Evolutionary conservation across 1,140 invertebrate genomes (phyloP), one percentile per base, ranked within the genome.

Genomic region (Rhagoletis pomonella): DNA sequence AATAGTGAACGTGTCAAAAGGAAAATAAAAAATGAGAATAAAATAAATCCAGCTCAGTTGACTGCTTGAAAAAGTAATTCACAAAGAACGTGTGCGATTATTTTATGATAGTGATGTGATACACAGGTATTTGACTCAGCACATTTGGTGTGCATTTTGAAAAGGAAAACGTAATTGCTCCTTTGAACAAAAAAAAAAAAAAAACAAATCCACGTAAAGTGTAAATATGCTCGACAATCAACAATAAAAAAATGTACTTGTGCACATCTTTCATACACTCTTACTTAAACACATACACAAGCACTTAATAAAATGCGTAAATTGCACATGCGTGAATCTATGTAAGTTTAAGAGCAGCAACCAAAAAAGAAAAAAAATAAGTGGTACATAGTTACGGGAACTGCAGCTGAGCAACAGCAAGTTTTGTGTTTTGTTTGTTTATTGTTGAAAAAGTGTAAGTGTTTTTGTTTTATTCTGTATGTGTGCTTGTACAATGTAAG

Each of bases 251-350:
- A 29, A 29, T 29, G 1, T 29, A 29, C 29, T 29, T 29, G 29
- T 29, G 29, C 29, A 29, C 29, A 29, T 29, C 29, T 29, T 29
- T 29, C 29, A 29, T 29, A 29, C 29, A 29, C 29, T 29, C 29
- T 29, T 29, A 29, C 29, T 29, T 29, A 29, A 29, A 29, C 29
- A 29, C 29, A 29, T 29, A 29, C 17, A 12, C 10, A 7, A 10
- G 42, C 17, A 73, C 42, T 44, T 73, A 47, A 73, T 73, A 44
- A 73, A 73, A 73, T 73, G 67, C 67, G 9, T 29, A 29, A 73
- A 4, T 73, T 42, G 67, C 67, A 47, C 67, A 42, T 73, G 67
- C 67, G 29, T 73, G 42, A 73, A 73, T 73, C 3, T 73, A 73
- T 17, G 67, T 47, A 39, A 44, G 58, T 7, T 7, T 59, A 59